Base-by-base conservation (phyloP, 2,888 invertebrate genomes). In the Oligia strigilis region DNA sequence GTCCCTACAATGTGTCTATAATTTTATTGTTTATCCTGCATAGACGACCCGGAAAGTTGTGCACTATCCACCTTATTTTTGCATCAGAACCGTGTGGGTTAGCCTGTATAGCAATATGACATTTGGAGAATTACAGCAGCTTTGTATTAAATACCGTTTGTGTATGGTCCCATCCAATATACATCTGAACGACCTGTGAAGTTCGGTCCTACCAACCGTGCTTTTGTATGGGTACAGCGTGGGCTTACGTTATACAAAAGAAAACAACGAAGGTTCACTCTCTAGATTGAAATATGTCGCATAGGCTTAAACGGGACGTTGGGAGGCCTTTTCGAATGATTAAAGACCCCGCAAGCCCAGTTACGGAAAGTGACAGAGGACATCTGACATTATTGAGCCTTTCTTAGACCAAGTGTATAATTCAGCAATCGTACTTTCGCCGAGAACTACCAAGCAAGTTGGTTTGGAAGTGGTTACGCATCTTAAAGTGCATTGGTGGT, bases 211-310 rank as follows among this genome's bases (percentile, higher is more conserved):
- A 58, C 62, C n/a, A 52, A 64, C n/a, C 1, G 13, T 65, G 58
- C 13, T 46, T 29, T 58, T 75, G 62, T 46, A 29, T 43, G 9
- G 17, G 29, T 29, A 64, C 14, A 9, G 62, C 55, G 76, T 82
- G 62, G 65, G 79, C 55, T 23, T 19, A 1, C 0, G 46, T 60
- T 40, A 43, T 65, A 66, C 11, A 64, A 49, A 23, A 55, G 1
- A 4, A 36, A 62, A 14, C 0, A n/a, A n/a, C 52, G 52, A 80
- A 81, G 60, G 36, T 36, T 62, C 43, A 67, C 46, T 66, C 11
- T 69, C 17, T 19, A 29, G 36, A 17, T 17, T 5, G 11, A 72
- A 23, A 19, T 4, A n/a, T 40, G 8, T 17, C 17, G 29, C 17
- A 2, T 36, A 58, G 43, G 17, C 3, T n/a, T 8, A 29, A 23